Conservation (phyloP, 2,797 vertebrate genomes). For the Emydoidea blandingii region DNA sequence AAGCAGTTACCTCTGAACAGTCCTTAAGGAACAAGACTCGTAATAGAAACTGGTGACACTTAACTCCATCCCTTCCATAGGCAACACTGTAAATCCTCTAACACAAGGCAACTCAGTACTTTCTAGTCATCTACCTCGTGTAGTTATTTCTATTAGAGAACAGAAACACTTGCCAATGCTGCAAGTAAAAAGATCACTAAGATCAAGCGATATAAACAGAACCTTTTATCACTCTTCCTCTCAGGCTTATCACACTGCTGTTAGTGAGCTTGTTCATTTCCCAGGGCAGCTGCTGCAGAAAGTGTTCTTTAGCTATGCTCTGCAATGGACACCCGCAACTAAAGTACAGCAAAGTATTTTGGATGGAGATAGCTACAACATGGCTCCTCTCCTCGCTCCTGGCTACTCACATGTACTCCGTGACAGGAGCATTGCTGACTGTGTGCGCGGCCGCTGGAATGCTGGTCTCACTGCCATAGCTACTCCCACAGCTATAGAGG, state of each 20-base stretch:
- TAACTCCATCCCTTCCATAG: background rate
- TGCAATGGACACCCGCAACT: background rate
- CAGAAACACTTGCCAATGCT: background rate
- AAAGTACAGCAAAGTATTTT: background rate
- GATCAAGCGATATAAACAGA: background rate
- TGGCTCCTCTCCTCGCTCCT: background rate
- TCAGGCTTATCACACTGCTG: background rate
- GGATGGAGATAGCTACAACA: background rate
- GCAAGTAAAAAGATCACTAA: background rate
- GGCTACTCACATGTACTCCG: constrained; percentile 96
- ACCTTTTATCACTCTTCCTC: background rate
- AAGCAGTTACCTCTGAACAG: background rate
- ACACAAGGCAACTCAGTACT: background rate
- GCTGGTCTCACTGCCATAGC: constrained; percentile 98
- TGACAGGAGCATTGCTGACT: constrained; percentile 98
- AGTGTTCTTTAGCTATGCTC: background rate
- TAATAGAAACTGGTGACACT: background rate
- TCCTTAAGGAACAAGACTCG: background rate
- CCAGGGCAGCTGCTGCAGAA: background rate
- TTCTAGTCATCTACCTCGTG: background rate
- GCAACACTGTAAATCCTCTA: constrained; percentile 11
- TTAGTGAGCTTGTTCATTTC: background rate
- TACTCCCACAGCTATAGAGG: constrained; percentile 98
- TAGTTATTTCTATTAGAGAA: background rate
- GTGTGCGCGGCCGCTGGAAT: constrained; percentile 97